Evolutionary conservation across 2,888 invertebrate species (phyloP).

Genomic region (Polymixis flavicincta): DNA sequence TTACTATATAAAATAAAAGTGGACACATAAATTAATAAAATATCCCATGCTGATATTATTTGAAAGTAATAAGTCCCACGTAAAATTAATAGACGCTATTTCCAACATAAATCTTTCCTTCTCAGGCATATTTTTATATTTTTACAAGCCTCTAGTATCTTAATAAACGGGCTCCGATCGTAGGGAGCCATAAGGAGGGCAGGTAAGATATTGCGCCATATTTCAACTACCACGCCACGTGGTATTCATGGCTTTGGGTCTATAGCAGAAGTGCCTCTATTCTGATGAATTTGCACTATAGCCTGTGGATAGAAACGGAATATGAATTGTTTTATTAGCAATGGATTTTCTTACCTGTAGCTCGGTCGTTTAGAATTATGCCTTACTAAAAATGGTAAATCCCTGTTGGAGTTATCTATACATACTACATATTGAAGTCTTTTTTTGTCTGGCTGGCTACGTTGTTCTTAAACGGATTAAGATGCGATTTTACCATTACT

Average conservation of each 20-base stretch:
- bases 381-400: background rate
- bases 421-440: background rate
- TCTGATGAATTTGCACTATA: constrained; percentile 51
- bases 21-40: background rate
- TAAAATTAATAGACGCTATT: background rate
- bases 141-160: constrained; percentile 52
- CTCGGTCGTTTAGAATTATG: background rate
- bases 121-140: constrained; percentile 34
- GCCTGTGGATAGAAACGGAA: constrained; percentile 3
- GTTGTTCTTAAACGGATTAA: background rate
- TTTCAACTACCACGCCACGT: constrained; percentile 74
- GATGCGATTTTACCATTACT: background rate
- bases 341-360: background rate
- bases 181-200: constrained; percentile 44
- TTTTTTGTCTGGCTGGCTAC: background rate
- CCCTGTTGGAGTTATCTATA: background rate
- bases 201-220: constrained; percentile 75
- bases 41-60: background rate
- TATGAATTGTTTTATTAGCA: constrained; percentile 6
- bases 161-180: constrained; percentile 53
- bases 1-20: no score
- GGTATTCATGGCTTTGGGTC: constrained; percentile 70
- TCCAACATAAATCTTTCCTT: background rate
- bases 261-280: constrained; percentile 63
- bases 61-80: background rate